Evolutionary conservation across 2,797 vertebrate genomes (phyloP).

Genomic region (Siniperca obscura): DNA sequence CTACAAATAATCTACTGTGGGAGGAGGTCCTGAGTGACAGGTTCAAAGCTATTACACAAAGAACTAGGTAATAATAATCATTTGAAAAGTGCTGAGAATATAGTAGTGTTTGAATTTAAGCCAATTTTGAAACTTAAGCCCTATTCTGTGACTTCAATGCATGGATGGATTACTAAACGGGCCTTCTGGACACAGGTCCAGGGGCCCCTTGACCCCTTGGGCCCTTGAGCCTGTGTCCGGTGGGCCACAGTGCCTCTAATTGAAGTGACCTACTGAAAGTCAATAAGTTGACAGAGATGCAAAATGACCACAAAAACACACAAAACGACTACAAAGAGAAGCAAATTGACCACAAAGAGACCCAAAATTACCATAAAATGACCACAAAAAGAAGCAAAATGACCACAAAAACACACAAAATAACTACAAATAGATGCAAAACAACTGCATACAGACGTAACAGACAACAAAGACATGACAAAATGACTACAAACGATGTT

Average conservation of each 20-base stretch:
- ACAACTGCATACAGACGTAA: neutral
- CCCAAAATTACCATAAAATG: too few relatives aligned
- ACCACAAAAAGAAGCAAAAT: neutral
- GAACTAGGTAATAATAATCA: conserved; percentile 16
- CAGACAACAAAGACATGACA: neutral
- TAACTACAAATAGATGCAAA: neutral
- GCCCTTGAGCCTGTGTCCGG: neutral
- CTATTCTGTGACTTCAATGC: neutral
- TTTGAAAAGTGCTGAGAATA: conserved; percentile 6
- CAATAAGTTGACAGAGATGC: neutral
- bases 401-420: neutral
- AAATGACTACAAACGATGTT: neutral
- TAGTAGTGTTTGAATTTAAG: neutral
- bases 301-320: neutral
- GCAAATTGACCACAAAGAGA: neutral
- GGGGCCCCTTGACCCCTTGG: neutral
- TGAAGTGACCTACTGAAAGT: neutral
- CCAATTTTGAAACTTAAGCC: conserved; percentile 12
- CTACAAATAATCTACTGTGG: conserved; percentile 79
- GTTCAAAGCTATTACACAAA: conserved; percentile 32
- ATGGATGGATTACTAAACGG: neutral
- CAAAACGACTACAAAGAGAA: neutral
- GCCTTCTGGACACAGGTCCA: neutral
- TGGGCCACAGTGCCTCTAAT: neutral
- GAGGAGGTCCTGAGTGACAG: conserved; percentile 55